These are phyloP conservation scores for Anas platyrhynchos DNA, from an alignment of 2,113 vertebrate species.

Conservation along the genomic window DNA sequence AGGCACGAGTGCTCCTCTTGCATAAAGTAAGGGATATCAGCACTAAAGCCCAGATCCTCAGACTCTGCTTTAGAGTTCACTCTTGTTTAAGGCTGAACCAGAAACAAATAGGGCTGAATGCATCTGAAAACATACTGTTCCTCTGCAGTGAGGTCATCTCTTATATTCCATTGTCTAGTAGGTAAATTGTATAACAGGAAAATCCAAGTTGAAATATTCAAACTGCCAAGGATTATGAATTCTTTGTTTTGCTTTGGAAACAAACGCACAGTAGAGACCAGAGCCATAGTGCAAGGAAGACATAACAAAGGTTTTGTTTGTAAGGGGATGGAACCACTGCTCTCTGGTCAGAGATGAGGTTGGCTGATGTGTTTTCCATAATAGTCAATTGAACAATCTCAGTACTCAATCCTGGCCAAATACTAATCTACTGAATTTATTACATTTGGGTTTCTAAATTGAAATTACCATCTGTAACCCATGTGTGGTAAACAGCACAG, in stretches of 20 bases:
- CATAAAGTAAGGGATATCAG: not conserved
- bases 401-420: conserved; percentile 67
- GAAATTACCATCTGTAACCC: conserved; percentile 66
- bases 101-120: not conserved
- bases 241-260: conserved; percentile 69
- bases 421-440: conserved; percentile 75
- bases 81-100: not conserved
- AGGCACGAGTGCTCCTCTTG: not conserved
- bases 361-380: conserved; percentile 76
- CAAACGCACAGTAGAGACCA: conserved; percentile 55
- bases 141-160: conserved; percentile 28
- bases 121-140: conserved; percentile 18
- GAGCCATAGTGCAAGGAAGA: conserved; percentile 43
- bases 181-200: conserved; percentile 38
- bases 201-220: conserved; percentile 22
- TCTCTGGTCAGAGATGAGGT: conserved; percentile 61
- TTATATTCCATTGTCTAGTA: not conserved
- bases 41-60: not conserved
- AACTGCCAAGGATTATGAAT: conserved; percentile 57
- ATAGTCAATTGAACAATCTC: conserved; percentile 63
- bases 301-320: conserved; percentile 74
- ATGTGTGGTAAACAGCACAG: conserved; percentile 37
- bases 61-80: not conserved
- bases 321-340: conserved; percentile 58
- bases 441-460: conserved; percentile 71